Base-by-base conservation (phyloP, 1,140 invertebrate species). In the Himalopsyche phryganea region DNA sequence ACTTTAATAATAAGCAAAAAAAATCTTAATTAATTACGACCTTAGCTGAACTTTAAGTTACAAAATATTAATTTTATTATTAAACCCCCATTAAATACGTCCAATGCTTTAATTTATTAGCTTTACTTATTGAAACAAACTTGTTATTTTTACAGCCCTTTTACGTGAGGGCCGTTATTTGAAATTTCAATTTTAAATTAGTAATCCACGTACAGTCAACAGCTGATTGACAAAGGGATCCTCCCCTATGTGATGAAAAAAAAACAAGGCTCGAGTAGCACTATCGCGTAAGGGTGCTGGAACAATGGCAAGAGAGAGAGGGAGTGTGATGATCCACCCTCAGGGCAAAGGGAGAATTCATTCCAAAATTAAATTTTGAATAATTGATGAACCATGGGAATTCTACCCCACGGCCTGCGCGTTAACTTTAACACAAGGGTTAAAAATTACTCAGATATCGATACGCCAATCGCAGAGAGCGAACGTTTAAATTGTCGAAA, bases 301-400 rank as follows among this genome's bases (percentile, higher is more conserved):
- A 40, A 40, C 11, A 40, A 40, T 40, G 11, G 38, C 3, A 15
- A 40, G 38, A 40, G 38, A 15, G 11, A 40, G 5, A n/a, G 38
- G 38, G 38, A 40, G 11, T n/a, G 38, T n/a, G 38, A 40, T 33
- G 40, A 33, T 23, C 36, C 33, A 45, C 44, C 52, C 32, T 28
- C 20, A 7, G 10, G 38, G 17, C 42, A 38, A 55, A 33, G 42
- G 28, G 52, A 20, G 40, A 50, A 58, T 62, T 62, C 55, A 46
- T 58, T 49, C 46, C 50, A 38, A 62, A 62, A 62, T 62, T 62
- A 62, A 62, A 54, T 62, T 62, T 58, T 62, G 50, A 58, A 62
- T 62, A 62, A 62, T 62, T 62, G 60, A 62, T 54, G 60, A 62
- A 57, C 54, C 60, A 33, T 46, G 52, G 45, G 50, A 54, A 51